Evolutionary conservation across 2,113 vertebrate species (phyloP).

Genomic region (Rhodinocichla rosea): DNA sequence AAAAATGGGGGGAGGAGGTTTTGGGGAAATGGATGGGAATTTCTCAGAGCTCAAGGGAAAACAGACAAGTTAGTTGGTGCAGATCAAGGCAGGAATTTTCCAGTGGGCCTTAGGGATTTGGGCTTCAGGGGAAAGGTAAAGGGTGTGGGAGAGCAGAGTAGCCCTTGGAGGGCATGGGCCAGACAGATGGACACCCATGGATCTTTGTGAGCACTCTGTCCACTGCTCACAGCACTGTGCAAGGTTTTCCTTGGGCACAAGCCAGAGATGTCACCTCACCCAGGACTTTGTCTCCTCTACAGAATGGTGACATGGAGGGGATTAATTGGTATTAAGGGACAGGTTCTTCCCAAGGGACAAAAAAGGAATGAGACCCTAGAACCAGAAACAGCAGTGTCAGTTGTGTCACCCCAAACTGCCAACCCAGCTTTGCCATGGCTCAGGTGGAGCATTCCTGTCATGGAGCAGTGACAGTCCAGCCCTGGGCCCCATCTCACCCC

Average conservation of each 20-base stretch:
- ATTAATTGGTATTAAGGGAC: not conserved
- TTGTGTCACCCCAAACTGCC: not conserved
- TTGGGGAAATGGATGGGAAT: not conserved
- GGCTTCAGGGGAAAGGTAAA: not conserved
- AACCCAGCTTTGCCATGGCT: not conserved
- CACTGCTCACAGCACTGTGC: rapidly evolving
- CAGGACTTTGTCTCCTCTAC: not conserved
- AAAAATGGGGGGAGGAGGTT: not conserved
- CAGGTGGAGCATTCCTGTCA: not conserved
- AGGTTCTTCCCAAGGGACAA: not conserved
- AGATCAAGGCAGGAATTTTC: constrained; percentile 27
- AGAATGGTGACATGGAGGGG: not conserved
- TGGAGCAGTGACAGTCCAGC: not conserved
- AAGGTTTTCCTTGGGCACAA: not conserved
- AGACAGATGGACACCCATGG: rapidly evolving
- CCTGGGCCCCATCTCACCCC: not conserved
- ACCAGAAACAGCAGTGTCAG: not conserved
- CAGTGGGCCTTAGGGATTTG: not conserved
- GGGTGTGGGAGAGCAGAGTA: not conserved
- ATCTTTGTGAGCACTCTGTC: rapidly evolving
- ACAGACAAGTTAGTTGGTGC: not conserved
- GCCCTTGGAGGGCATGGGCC: rapidly evolving
- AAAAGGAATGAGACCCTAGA: not conserved
- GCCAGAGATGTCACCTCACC: not conserved
- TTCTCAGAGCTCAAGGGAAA: not conserved